Evolutionary conservation across 1,140 invertebrate species (phyloP).

Genomic region (Schmidtea mediterranea): DNA sequence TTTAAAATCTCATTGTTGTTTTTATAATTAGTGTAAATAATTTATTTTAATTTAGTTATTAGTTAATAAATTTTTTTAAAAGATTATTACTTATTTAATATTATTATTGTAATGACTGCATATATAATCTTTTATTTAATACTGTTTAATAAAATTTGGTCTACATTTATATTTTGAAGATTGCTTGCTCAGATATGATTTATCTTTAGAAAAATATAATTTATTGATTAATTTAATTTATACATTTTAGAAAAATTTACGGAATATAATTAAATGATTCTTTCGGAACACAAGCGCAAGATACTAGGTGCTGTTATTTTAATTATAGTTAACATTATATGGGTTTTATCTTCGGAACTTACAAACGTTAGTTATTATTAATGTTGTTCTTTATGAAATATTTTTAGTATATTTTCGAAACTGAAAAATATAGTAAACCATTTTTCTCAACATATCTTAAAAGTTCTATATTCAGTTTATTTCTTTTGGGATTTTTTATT

Average conservation of each 20-base stretch:
- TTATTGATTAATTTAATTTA: no score
- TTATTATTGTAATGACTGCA: no score
- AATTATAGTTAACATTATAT: slow-evolving; percentile 52
- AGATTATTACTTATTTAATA: no score
- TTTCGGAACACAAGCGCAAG: slow-evolving; percentile 41
- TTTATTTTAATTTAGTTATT: no score
- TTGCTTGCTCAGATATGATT: no score
- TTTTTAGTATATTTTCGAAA: slow-evolving; percentile 49
- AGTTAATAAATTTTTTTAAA: no score
- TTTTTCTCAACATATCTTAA: slow-evolving; percentile 65
- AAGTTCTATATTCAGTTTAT: slow-evolving; percentile 56
- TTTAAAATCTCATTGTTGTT: no score
- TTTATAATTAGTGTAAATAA: background rate
- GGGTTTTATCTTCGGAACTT: slow-evolving; percentile 55
- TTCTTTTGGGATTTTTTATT: slow-evolving; percentile 49
- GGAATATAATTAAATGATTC: background rate
- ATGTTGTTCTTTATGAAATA: slow-evolving; percentile 8
- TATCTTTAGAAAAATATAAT: no score
- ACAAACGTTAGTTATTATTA: slow-evolving; percentile 37
- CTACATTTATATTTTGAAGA: no score
- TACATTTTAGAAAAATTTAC: no score
- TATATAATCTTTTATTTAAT: no score
- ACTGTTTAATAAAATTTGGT: no score
- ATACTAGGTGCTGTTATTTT: slow-evolving; percentile 45
- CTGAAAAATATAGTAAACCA: slow-evolving; percentile 50